These are phyloP conservation scores for Lycaena phlaeas DNA, from an alignment of 2,888 invertebrate genomes.

Conservation along the genomic window DNA sequence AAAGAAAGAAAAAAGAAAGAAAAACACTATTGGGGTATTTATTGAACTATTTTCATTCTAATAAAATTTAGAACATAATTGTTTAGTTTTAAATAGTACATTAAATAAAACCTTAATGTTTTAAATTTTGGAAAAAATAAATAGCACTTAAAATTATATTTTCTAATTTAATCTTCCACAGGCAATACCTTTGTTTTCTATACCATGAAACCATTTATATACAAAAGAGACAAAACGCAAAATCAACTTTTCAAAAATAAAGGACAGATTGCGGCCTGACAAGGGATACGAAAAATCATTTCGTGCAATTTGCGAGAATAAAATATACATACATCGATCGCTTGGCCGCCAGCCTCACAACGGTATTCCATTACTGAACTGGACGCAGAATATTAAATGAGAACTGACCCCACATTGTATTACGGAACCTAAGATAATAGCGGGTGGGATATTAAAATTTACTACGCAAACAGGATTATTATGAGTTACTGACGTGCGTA, in stretches of 20 bases:
- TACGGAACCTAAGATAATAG: constrained; percentile 28
- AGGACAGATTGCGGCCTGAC: constrained; percentile 37
- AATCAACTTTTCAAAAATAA: constrained; percentile 13
- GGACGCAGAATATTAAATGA: constrained; percentile 57
- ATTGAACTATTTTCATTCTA: too few species aligned
- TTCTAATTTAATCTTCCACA: too few species aligned
- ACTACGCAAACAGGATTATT: constrained; percentile 16
- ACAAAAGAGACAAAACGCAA: constrained; percentile 11
- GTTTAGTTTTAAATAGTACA: too few species aligned
- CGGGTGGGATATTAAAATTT: constrained; percentile 22
- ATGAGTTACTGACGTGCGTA: constrained; percentile 16
- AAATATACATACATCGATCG: constrained; percentile 62
- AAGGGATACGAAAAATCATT: constrained; percentile 55
- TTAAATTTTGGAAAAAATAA: too few species aligned
- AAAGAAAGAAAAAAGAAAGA: too few species aligned
- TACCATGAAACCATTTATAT: too few species aligned
- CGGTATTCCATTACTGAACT: constrained; percentile 63
- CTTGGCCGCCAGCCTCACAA: constrained; percentile 44
- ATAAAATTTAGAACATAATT: too few species aligned
- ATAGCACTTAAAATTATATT: too few species aligned
- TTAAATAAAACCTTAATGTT: too few species aligned
- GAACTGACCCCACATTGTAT: constrained; percentile 42
- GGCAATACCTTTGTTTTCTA: too few species aligned
- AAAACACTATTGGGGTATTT: too few species aligned
- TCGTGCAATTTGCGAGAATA: constrained; percentile 60